Evolutionary conservation across 2,113 vertebrate genomes (phyloP).

Genomic region (Amblyopsis rosae): DNA sequence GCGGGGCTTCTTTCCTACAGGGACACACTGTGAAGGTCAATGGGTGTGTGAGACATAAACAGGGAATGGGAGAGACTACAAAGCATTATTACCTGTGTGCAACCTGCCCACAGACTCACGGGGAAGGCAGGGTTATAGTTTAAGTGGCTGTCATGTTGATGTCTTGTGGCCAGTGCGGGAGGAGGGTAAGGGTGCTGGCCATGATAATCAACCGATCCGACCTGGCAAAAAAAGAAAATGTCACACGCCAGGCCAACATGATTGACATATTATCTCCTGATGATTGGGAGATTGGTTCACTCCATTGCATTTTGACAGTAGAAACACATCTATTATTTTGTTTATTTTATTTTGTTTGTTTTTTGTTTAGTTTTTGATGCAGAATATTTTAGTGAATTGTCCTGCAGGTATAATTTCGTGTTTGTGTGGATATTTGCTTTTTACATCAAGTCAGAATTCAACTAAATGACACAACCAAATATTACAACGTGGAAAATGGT

Average conservation of each 20-base stretch:
- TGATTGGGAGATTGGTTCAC: background rate
- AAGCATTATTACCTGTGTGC: conserved; percentile 57
- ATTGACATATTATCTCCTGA: background rate
- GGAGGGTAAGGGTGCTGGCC: conserved; percentile 13
- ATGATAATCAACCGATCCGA: conserved; percentile 16
- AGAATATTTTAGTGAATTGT: background rate
- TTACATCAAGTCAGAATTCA: background rate
- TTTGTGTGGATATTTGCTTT: too few relatives aligned
- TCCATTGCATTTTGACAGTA: background rate
- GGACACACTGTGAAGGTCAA: conserved; percentile 60
- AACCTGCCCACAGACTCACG: conserved; percentile 40
- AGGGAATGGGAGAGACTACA: conserved; percentile 49
- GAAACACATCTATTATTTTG: background rate
- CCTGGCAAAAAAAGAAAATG: conserved; percentile 29
- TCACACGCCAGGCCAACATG: background rate
- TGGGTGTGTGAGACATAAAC: conserved; percentile 64
- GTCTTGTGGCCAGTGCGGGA: conserved; percentile 19
- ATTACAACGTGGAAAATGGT: background rate
- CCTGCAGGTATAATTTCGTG: background rate
- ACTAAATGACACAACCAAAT: background rate
- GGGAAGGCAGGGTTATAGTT: conserved; percentile 47
- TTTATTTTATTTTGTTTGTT: background rate
- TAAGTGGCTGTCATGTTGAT: conserved; percentile 54
- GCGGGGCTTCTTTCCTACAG: conserved; percentile 21
- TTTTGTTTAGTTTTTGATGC: background rate